Base-by-base conservation (phyloP, 2,797 vertebrate genomes). In the Vultur gryphus region DNA sequence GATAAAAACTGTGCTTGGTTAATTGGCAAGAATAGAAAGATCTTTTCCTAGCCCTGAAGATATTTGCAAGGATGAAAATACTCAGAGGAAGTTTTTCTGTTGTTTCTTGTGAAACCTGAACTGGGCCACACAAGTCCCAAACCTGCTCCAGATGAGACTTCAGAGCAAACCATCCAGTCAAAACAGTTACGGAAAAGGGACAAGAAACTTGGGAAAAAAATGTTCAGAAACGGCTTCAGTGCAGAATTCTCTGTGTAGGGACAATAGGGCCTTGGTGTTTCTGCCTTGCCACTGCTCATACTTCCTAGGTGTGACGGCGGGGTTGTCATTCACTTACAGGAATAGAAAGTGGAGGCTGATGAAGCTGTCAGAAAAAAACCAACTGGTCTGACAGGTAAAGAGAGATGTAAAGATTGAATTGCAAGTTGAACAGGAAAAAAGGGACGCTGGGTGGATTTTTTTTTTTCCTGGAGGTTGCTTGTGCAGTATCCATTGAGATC, bases 301-400 rank as follows among this genome's bases (percentile, higher is more conserved):
- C 57, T 75, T 57, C 31, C 43, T 58, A 64, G 75, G 49, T 87
- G 31, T 25, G 51, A 57, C 64, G 82, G 71, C 3, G 3, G 41
- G 52, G 76, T 65, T 93, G 61, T 78, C 49, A 15, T 59, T 78
- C 49, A 29, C 54, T 39, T 62, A 70, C 75, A 83, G 64, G 57
- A 92, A 75, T 52, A 89, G 87, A 83, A 93, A 78, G 61, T 71
- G 61, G 86, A 92, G 84, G 69, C 73, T 84, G 94, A 79, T 93
- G 83, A 79, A 93, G 66, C 65, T 86, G 84, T 92, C 55, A 84
- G 31, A 66, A 78, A 67, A 87, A 77, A 13, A 8, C 35, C 61
- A 64, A 54, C 71, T 80, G 67, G 37, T 92, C 29, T 95, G 91
- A 89, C 77, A 77, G 64, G 81, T 85, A 83, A 72, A 86, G 72